These are phyloP conservation scores for Gavia stellata DNA, from an alignment of 2,113 vertebrate species.

Conservation along the genomic window DNA sequence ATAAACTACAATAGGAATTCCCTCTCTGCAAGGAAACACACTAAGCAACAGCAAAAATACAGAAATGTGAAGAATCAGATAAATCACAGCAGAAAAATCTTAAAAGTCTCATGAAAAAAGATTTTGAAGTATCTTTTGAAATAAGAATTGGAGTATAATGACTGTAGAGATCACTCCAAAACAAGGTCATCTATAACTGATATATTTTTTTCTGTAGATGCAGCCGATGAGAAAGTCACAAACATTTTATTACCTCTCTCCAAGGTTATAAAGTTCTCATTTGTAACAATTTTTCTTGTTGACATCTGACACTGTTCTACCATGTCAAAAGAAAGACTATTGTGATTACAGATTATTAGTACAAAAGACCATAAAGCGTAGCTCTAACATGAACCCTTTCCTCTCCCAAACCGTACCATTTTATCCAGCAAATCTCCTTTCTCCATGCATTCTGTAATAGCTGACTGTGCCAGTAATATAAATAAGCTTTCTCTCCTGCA, in stretches of 20 bases:
- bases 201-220: background rate
- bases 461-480: background rate
- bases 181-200: background rate
- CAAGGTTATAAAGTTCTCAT: conserved; percentile 21
- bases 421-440: conserved; percentile 3
- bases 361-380: background rate
- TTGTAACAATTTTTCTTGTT: conserved; percentile 19
- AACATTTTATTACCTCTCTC: background rate
- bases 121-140: conserved; percentile 2
- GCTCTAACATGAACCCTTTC: background rate
- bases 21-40: background rate
- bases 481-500: conserved; percentile 6
- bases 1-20: background rate
- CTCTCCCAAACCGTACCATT: background rate
- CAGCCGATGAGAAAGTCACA: background rate
- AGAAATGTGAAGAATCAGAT: background rate
- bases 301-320: background rate
- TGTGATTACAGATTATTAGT: background rate
- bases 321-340: background rate
- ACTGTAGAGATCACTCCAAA: background rate
- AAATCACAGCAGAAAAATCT: background rate
- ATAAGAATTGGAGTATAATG: background rate
- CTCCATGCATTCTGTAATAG: background rate
- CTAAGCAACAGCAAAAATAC: background rate
- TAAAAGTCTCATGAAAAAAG: background rate